Base-by-base conservation (phyloP, 1,140 invertebrate genomes). In the Trichogramma pretiosum region DNA sequence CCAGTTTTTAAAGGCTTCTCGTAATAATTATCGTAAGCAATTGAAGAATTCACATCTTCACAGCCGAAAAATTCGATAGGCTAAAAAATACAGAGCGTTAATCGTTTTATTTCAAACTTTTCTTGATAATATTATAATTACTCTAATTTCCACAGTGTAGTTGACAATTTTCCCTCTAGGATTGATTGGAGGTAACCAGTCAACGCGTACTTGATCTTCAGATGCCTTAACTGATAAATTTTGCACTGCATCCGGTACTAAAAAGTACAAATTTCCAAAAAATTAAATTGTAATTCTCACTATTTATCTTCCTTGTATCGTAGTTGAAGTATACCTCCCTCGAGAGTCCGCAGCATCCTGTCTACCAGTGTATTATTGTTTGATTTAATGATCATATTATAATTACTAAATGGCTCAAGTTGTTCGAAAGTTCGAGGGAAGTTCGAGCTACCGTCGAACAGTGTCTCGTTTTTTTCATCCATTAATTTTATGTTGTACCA, bases 301-400 rank as follows among this genome's bases (percentile, higher is more conserved):
- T n/a, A n/a, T n/a, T n/a, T n/a, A n/a, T n/a, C n/a, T n/a, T n/a
- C n/a, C n/a, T n/a, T n/a, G n/a, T n/a, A n/a, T n/a, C n/a, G n/a
- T n/a, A n/a, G n/a, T n/a, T n/a, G n/a, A 28, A 28, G 5, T 39
- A 4, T 32, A 51, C 49, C 49, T 51, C 49, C 49, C 42, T 46
- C 49, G 22, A 35, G 33, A 5, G 49, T 51, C n/a, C 2, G 13
- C 3, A 46, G n/a, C 1, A 13, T 5, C 28, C 37, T 42, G 2
- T 28, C 38, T 7, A 46, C 18, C 16, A 51, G 36, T 10, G 11
- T 34, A 24, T 13, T 42, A 21, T 41, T 41, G 17, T 30, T 21
- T 16, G 43, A 46, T 19, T 3, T 7, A 3, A 51, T 14, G 22
- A 37, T 3, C 13, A 51, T n/a, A 23, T n/a, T 36, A 28, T 42